Evolutionary conservation across 2,888 invertebrate species (phyloP).

Genomic region (Netelia inedita): DNA sequence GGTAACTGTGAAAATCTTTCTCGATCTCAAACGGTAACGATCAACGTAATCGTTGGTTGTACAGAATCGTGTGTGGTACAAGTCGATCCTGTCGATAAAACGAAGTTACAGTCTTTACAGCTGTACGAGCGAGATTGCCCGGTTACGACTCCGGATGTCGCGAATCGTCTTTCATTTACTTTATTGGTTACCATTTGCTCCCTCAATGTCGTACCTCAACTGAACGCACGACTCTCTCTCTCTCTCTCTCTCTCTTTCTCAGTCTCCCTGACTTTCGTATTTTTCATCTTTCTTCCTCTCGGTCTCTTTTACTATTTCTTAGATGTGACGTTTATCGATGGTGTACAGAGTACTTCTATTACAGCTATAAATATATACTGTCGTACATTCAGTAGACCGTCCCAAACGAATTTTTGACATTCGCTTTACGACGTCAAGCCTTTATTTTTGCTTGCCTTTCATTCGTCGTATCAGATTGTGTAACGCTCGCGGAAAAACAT

Average conservation of each 20-base stretch:
- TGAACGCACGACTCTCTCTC: not conserved
- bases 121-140: not conserved
- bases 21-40: slow-evolving; percentile 36
- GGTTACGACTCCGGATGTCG: slow-evolving; percentile 36
- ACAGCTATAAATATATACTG: not conserved
- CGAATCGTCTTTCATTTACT: slow-evolving; percentile 54
- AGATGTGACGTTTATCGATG: not conserved
- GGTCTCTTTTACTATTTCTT: not conserved
- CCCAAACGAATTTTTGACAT: not conserved
- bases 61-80: not conserved
- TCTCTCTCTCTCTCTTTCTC: not conserved
- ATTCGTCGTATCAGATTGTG: not conserved
- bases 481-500: not conserved
- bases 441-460: not conserved
- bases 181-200: slow-evolving; percentile 51
- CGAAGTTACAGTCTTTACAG: slow-evolving; percentile 38
- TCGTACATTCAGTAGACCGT: not conserved
- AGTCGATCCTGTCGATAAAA: slow-evolving; percentile 40
- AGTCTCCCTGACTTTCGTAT: not conserved
- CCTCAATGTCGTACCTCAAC: not conserved
- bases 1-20: slow-evolving; percentile 10
- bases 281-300: not conserved
- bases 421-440: slow-evolving; percentile 6
- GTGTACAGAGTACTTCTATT: slow-evolving; percentile 11
- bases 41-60: slow-evolving; percentile 20